These are phyloP conservation scores for Pararge aegeria DNA, from an alignment of 1,140 invertebrate species.

Conservation along the genomic window DNA sequence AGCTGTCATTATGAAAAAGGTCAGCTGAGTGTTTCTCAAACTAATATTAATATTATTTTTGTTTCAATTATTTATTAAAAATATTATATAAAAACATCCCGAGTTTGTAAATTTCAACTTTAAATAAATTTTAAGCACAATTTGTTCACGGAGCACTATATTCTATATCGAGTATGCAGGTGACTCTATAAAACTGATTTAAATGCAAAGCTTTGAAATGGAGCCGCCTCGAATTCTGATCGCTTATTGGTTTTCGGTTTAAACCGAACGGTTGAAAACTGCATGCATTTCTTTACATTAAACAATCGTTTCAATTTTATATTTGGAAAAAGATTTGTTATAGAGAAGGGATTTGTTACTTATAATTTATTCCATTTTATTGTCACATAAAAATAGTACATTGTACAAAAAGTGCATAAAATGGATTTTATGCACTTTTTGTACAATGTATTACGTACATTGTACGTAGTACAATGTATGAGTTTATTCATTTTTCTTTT, in stretches of 20 bases:
- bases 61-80: too few species aligned
- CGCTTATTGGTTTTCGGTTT: slow-evolving; percentile 16
- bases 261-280: slow-evolving; percentile 3
- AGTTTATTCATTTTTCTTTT: too few species aligned
- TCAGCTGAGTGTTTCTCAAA: too few species aligned
- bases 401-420: too few species aligned
- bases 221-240: slow-evolving; percentile 13
- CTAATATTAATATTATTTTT: too few species aligned
- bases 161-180: slow-evolving; percentile 12
- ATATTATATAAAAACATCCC: background rate
- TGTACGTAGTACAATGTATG: too few species aligned
- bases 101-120: background rate
- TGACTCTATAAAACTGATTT: slow-evolving; percentile 20
- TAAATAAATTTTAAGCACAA: slow-evolving; percentile 1
- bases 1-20: too few species aligned
- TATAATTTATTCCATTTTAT: too few species aligned
- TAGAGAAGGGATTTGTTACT: too few species aligned
- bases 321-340: background rate
- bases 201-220: slow-evolving; percentile 26
- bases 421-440: too few species aligned
- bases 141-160: background rate
- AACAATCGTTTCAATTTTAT: background rate
- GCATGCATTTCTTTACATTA: background rate
- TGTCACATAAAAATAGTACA: too few species aligned
- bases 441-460: too few species aligned